Percentiles rank a stretch among this genome's conserved stretches.
Evolutionary conservation across 2,888 invertebrate genomes (phyloP).

Genomic region (Venusia cambrica): DNA sequence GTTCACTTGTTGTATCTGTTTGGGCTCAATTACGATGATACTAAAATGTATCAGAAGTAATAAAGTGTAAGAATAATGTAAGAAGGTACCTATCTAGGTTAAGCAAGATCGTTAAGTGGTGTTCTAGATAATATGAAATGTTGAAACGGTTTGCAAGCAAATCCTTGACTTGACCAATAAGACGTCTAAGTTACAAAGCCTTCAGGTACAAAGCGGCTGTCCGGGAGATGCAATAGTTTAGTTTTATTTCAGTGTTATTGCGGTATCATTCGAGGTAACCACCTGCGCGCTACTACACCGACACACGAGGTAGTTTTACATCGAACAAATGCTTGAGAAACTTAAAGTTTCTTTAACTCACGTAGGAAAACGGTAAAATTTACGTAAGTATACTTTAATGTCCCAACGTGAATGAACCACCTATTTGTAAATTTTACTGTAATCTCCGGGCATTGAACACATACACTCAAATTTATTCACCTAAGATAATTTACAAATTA

Average conservation of each 20-base stretch:
- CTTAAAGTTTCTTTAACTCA: too few species aligned
- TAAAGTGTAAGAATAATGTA: too few species aligned
- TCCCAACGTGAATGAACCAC: too few species aligned
- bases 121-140: not conserved
- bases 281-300: slow-evolving; percentile 41
- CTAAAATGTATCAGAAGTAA: too few species aligned
- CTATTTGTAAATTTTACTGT: too few species aligned
- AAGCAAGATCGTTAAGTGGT: not conserved
- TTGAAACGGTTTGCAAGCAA: slow-evolving; percentile 6
- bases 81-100: slow-evolving; percentile 4
- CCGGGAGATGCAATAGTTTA: slow-evolving; percentile 44
- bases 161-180: slow-evolving; percentile 12
- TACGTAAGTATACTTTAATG: too few species aligned
- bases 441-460: too few species aligned
- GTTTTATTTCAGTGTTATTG: slow-evolving; percentile 65
- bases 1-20: too few species aligned
- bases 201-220: slow-evolving; percentile 18
- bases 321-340: not conserved
- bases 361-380: too few species aligned
- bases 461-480: too few species aligned
- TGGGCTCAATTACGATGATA: too few species aligned
- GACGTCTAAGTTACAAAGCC: slow-evolving; percentile 16
- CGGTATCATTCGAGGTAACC: slow-evolving; percentile 49
- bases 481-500: too few species aligned
- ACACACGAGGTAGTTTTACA: slow-evolving; percentile 4